Evolutionary conservation across 2,888 invertebrate species (phyloP).

Genomic region (Agrilus cyanescens): DNA sequence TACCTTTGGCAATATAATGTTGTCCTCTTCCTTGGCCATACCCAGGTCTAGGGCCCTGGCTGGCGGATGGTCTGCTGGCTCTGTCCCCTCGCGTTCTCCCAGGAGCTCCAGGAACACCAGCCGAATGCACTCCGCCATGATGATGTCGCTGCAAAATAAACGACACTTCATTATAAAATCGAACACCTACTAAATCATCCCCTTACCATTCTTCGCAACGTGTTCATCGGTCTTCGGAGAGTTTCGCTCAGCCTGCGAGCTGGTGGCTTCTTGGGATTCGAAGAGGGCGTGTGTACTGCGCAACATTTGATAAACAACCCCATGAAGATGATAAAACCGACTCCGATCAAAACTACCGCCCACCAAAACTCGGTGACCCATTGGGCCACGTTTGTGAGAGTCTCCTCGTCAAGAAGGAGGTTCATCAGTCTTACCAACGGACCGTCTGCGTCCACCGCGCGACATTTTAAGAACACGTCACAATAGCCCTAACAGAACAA

Average conservation of each 20-base stretch:
- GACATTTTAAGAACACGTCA: conserved; percentile 97
- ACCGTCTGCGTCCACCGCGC: conserved; percentile 97
- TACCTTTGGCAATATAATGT: conserved; percentile 62
- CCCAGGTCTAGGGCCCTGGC: conserved; percentile 51
- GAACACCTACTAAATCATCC: neutral
- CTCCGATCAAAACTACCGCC: conserved; percentile 83
- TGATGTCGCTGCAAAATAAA: conserved; percentile 33
- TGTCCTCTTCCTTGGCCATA: conserved; percentile 62
- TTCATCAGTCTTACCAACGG: conserved; percentile 94
- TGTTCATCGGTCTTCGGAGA: conserved; percentile 80
- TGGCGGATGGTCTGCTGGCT: conserved; percentile 33
- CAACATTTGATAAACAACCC: conserved; percentile 98
- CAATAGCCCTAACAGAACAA: conserved; percentile 73
- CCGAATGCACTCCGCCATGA: conserved; percentile 26
- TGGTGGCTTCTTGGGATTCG: conserved; percentile 94
- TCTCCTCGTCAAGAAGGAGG: conserved; percentile 82
- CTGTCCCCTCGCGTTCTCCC: conserved; percentile 29
- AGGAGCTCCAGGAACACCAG: conserved; percentile 26
- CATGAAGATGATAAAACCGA: conserved; percentile 90
- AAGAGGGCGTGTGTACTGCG: conserved; percentile 98
- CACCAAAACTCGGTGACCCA: conserved; percentile 97
- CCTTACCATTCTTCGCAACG: conserved; percentile 72
- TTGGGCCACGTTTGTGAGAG: conserved; percentile 74
- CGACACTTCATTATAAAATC: neutral
- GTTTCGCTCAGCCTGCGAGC: conserved; percentile 90